Conservation (phyloP, 2,888 invertebrate genomes). For the Papilio protenor region DNA sequence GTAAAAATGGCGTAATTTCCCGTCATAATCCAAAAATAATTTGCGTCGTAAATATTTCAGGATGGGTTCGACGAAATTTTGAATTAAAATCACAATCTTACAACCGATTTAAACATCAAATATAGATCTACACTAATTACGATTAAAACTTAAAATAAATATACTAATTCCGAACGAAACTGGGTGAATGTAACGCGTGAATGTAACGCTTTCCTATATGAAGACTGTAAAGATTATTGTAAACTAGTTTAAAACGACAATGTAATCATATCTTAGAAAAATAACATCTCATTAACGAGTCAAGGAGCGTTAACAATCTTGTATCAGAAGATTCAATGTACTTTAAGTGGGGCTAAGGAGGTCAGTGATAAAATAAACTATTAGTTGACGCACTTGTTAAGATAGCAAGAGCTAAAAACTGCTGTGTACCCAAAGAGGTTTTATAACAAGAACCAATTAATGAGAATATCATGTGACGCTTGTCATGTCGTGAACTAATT, state of each 20-base stretch:
- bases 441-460: conserved; percentile 1
- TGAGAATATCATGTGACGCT: not conserved
- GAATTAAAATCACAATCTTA: not conserved
- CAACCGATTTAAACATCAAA: not conserved
- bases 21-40: not conserved
- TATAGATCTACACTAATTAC: not conserved
- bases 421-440: conserved; percentile 3
- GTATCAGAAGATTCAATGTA: conserved; percentile 30
- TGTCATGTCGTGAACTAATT: not conserved
- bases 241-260: conserved; percentile 1
- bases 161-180: not conserved
- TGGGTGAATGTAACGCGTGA: not conserved
- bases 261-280: conserved; percentile 10
- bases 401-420: conserved; percentile 24
- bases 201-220: not conserved
- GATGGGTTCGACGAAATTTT: not conserved
- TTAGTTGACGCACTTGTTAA: conserved; percentile 35
- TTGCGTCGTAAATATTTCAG: not conserved
- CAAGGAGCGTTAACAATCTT: conserved; percentile 23
- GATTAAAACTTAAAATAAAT: not conserved
- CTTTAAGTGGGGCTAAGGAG: conserved; percentile 27
- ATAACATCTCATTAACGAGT: conserved; percentile 17
- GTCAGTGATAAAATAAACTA: conserved; percentile 39
- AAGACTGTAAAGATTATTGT: not conserved
- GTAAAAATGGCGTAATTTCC: conserved; percentile 19